Evolutionary conservation across 2,113 vertebrate genomes (phyloP), one percentile per base, ranked within the genome.

Genomic region (Trematomus loennbergii): DNA sequence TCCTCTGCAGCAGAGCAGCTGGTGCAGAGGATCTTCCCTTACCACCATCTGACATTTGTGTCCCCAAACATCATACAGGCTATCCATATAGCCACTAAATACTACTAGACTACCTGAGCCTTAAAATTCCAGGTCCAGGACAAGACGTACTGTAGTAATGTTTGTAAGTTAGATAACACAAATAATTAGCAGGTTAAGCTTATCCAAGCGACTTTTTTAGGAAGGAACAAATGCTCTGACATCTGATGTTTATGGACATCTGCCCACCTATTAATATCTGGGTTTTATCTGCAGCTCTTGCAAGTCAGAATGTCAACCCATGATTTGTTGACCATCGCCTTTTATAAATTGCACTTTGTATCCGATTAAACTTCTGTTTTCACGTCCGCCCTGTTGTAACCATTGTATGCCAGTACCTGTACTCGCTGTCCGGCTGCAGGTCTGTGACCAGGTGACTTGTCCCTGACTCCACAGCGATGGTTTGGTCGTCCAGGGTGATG

Each of bases 381-480:
- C 29, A 10, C 12, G 12, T 52, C 11, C 29, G 11, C 13, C 43
- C 43, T 48, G 62, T 0, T 16, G 43, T 48, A 5, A 1, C 8
- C 54, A 10, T 11, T n/a, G 20, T 2, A 36, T 33, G 17, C 18
- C 3, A 94, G 93, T 92, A 99, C 98, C 96, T 94, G 95, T 98
- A 99, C 1, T 96, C 96, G 66, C 95, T 98, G 94, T 99, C 97
- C 3, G 98, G 98, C 85, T 97, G 96, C 86, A 99, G 94, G 22
- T 94, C 95, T 2, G 87, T 90, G 36, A 99, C 76, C 10, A 97
- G 10, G 0, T 97, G 93, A 72, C 88, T 95, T 2, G 96, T 97
- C 16, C 93, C 91, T 0, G 92, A 96, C 9, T 96, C 96, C 85
- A 97, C 95, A 0, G 94, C 85, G 49, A 99, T 90, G 82, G 79